A percentile compares a stretch with the other conserved stretches of the same genome.
phyloP scores from a whole-genome alignment of 2,888 invertebrate genomes.

The Ophion costatus region DNA sequence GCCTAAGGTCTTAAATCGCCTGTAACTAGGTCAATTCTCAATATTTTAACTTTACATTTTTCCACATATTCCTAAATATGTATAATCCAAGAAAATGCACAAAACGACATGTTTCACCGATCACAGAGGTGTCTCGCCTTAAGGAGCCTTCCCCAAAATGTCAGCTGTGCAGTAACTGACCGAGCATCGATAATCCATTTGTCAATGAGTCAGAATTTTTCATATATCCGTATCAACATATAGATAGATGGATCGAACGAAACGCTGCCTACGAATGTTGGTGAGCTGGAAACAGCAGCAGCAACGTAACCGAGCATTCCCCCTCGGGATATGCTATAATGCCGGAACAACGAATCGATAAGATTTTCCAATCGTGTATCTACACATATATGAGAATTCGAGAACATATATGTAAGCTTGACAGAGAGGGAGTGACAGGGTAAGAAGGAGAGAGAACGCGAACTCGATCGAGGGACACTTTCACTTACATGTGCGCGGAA shows the following conservation, averaged over 20 bases:
- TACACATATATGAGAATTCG: constrained; percentile 13
- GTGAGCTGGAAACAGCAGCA: constrained; percentile 20
- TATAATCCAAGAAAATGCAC: no score
- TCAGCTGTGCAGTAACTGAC: no score
- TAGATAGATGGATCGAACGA: constrained; percentile 13
- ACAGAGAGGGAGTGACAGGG: constrained; percentile 40
- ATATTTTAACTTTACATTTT: no score
- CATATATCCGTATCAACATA: neutral
- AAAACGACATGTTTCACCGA: no score
- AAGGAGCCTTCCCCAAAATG: no score
- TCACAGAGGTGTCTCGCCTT: no score
- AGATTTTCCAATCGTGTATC: constrained; percentile 60
- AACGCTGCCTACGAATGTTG: constrained; percentile 7
- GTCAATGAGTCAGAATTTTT: no score
- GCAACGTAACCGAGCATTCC: constrained; percentile 31
- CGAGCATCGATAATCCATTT: no score
- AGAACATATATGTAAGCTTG: neutral
- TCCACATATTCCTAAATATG: no score
- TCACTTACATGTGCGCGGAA: constrained; percentile 65
- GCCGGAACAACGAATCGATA: constrained; percentile 61
- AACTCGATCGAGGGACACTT: constrained; percentile 71
- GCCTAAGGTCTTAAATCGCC: no score
- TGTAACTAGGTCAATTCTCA: no score
- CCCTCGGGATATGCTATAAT: constrained; percentile 38
- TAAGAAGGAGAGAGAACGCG: constrained; percentile 49